phyloP scores from a whole-genome alignment of 2,113 vertebrate species.

The Hemiscyllium ocellatum region DNA sequence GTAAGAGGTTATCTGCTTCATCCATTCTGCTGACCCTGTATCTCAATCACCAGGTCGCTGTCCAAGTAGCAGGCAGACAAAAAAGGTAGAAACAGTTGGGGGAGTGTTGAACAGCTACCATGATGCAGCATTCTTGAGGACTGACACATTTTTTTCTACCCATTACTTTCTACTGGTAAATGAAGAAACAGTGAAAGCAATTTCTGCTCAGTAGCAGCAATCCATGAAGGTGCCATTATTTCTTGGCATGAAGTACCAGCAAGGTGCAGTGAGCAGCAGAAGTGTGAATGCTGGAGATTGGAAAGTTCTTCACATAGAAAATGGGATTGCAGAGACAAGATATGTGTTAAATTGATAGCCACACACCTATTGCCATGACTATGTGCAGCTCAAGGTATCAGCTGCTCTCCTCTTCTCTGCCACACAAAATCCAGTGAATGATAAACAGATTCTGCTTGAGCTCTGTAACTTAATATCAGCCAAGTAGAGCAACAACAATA shows the following conservation, averaged over 20 bases:
- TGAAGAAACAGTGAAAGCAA: constrained; percentile 44
- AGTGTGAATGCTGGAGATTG: constrained; percentile 47
- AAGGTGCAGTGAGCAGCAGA: constrained; percentile 40
- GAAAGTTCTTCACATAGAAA: constrained; percentile 48
- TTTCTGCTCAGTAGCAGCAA: constrained; percentile 45
- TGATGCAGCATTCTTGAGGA: not conserved
- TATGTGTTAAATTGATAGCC: constrained; percentile 43
- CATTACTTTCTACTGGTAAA: constrained; percentile 39
- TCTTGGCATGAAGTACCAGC: constrained; percentile 43
- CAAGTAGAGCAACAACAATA: not conserved
- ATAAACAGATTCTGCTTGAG: not conserved
- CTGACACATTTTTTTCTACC: not conserved
- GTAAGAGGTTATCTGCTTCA: not conserved
- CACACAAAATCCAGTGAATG: constrained; percentile 1
- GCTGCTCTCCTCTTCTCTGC: not conserved
- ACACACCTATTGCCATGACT: constrained; percentile 49
- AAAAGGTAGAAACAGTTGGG: not conserved
- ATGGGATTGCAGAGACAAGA: constrained; percentile 42
- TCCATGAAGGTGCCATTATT: constrained; percentile 45
- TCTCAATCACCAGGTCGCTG: not conserved
- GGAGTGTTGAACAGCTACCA: not conserved
- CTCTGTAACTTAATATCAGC: not conserved
- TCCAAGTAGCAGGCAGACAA: not conserved
- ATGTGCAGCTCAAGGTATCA: constrained; percentile 17
- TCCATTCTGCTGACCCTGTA: not conserved